These are phyloP conservation scores for Cyanistes caeruleus DNA, from an alignment of 2,113 vertebrate species.

Conservation along the genomic window DNA sequence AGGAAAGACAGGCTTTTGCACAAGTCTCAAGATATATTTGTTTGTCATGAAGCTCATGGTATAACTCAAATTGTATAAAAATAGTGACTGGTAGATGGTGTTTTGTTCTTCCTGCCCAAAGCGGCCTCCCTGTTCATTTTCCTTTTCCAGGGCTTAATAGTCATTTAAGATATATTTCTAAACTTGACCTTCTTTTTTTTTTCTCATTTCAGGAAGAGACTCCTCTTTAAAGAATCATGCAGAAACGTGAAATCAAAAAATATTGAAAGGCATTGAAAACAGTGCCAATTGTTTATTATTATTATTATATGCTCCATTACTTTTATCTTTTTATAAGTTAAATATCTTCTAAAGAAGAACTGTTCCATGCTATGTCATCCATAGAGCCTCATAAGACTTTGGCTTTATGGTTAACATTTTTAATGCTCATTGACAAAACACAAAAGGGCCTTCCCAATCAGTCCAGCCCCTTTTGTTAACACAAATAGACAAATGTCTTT, in stretches of 20 bases:
- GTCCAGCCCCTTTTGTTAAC: not conserved
- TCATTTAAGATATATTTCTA: not conserved
- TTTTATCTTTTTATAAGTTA: not conserved
- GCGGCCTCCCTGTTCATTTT: not conserved
- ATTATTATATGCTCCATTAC: too few relatives aligned
- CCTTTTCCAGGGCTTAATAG: not conserved
- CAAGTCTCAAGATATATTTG: not conserved
- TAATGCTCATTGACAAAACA: not conserved
- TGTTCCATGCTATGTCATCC: not conserved
- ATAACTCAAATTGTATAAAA: not conserved
- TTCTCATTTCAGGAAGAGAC: not conserved
- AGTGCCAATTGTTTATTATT: not conserved
- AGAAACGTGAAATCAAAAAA: not conserved
- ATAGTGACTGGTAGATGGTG: not conserved
- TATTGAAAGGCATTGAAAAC: not conserved
- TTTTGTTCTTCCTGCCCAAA: not conserved
- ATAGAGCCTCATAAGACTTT: not conserved
- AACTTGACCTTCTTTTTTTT: not conserved
- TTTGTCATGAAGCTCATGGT: not conserved
- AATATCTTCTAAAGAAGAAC: not conserved
- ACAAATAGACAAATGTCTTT: not conserved
- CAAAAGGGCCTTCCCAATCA: not conserved
- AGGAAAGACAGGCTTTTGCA: not conserved
- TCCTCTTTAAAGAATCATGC: not conserved
- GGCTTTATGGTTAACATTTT: not conserved